Base-by-base conservation (phyloP, 2,797 vertebrate genomes). In the Enteromius viviparus region DNA sequence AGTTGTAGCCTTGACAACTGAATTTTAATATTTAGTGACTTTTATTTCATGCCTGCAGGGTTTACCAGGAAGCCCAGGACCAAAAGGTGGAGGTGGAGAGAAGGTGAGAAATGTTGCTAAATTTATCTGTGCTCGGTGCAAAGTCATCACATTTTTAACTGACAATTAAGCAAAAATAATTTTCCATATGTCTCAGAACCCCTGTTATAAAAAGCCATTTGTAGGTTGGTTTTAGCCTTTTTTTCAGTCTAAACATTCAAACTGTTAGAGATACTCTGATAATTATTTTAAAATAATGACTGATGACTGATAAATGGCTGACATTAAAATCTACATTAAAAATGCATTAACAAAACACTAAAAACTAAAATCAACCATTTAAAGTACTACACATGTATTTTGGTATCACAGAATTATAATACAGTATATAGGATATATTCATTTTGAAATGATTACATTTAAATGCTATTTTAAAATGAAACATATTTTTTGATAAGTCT, bases 51-150 rank as follows among this genome's bases (percentile, higher is more conserved):
- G 17, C 88, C 87, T 90, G 85, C 74, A 99, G 98, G 98, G 98
- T 85, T 93, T 99, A 53, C 96, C 96, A 86, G 98, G 97, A 23
- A 90, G 90, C 86, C 93, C 95, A 66, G 98, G 98, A 85, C 92
- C 94, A 87, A 97, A 97, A 92, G 98, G 97, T 86, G 80, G 90
- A 87, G 70, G 93, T 34, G 98, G 98, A 70, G 86, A 92, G 76
- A 98, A 99, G 97, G 98, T 99, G 91, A 89, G 82, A 77, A 34
- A 79, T 82, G 51, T n/a, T 49, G 29, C 10, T 72, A 32, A 72
- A 64, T n/a, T n/a, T 34, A 23, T 26, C 23, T 6, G 17, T 19
- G 29, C 12, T 76, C 14, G 8, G 21, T 77, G 37, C 17, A 23
- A 40, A 62, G 37, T 76, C 40, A 47, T 64, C 40, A 47, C 4